Conservation (phyloP, 2,113 vertebrate genomes). For the Neogobius melanostomus region DNA sequence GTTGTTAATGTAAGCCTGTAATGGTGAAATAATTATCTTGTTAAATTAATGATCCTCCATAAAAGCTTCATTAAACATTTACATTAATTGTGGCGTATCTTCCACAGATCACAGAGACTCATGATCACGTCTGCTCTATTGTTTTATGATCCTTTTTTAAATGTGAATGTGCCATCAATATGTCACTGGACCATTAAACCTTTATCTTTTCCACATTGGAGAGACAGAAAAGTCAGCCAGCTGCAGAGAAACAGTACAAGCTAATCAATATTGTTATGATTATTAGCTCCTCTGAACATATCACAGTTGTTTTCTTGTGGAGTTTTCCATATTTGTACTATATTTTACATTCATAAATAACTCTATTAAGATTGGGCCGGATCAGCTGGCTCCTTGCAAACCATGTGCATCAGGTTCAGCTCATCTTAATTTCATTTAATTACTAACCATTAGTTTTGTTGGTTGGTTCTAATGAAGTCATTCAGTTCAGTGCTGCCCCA, state of each 20-base stretch:
- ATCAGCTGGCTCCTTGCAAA: too few species aligned
- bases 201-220: conserved; percentile 7
- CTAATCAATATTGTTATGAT: conserved; percentile 1
- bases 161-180: background rate
- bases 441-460: conserved; percentile 1
- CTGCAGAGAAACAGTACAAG: background rate
- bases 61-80: conserved; percentile 6
- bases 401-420: too few species aligned
- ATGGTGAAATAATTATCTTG: conserved; percentile 1
- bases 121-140: background rate
- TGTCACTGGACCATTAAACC: background rate
- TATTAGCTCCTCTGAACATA: too few species aligned
- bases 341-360: background rate
- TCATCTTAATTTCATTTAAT: too few species aligned
- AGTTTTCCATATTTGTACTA: too few species aligned
- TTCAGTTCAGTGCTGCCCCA: conserved; percentile 46
- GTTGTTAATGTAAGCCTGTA: background rate
- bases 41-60: conserved; percentile 15
- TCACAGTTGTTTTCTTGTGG: too few species aligned
- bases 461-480: conserved; percentile 6
- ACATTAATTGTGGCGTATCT: background rate
- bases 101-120: background rate
- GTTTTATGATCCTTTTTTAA: conserved; percentile 5
- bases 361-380: too few species aligned
- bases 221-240: background rate